A percentile compares a stretch with the other conserved stretches of the same genome.
phyloP scores from a whole-genome alignment of 1,140 invertebrate genomes.

The Diorhabda sublineata region DNA sequence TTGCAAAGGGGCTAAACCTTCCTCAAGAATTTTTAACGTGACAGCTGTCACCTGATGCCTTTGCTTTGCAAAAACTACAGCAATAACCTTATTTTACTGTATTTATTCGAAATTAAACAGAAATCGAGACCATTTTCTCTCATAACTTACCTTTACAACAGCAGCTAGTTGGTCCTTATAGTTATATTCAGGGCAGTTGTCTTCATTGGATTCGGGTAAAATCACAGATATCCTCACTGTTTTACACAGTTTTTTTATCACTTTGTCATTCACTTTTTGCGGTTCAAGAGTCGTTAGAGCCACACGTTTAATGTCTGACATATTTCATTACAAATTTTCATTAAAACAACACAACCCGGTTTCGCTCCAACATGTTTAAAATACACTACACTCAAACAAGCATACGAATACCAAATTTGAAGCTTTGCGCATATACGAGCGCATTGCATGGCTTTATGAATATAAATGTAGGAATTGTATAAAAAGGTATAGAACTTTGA shows the following conservation, averaged over 20 bases:
- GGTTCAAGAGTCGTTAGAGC: constrained; percentile 38
- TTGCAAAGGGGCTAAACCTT: constrained; percentile 9
- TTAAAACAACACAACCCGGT: constrained; percentile 40
- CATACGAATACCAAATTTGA: constrained; percentile 23
- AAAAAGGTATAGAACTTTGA: too few species aligned
- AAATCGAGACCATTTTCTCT: constrained; percentile 46
- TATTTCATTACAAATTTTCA: constrained; percentile 42
- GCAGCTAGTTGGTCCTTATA: constrained; percentile 59
- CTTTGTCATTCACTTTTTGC: constrained; percentile 39
- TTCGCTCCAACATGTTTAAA: constrained; percentile 47
- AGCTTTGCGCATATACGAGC: constrained; percentile 31
- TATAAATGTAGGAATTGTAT: too few species aligned
- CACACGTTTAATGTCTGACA: constrained; percentile 45
- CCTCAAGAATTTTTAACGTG: constrained; percentile 13
- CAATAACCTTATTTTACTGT: not conserved
- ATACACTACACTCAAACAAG: constrained; percentile 37
- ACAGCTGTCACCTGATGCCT: constrained; percentile 10
- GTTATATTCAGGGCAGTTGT: constrained; percentile 62
- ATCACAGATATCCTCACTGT: constrained; percentile 56
- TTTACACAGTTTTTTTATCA: constrained; percentile 35
- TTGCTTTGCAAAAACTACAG: not conserved
- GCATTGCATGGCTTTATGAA: constrained; percentile 29
- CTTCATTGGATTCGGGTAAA: constrained; percentile 60
- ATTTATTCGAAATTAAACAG: constrained; percentile 14
- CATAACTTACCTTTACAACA: constrained; percentile 56